A percentile compares a stretch with the other conserved stretches of the same genome.
Evolutionary conservation across 2,888 invertebrate genomes (phyloP).

Genomic region (Aricia artaxerxes): DNA sequence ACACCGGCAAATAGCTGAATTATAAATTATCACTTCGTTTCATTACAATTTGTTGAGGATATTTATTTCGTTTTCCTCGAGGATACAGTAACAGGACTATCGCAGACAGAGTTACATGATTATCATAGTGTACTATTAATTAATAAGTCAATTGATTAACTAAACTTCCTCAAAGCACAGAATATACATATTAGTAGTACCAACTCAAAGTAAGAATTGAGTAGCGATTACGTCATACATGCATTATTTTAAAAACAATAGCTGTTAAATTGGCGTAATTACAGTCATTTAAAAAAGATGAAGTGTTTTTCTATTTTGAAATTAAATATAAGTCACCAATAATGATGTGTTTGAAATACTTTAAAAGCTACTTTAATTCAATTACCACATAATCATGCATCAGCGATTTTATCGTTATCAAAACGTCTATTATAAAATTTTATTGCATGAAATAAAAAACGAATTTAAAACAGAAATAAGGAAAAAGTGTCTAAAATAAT

Average conservation of each 20-base stretch:
- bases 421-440: not conserved
- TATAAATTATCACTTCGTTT: slow-evolving; percentile 11
- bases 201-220: not conserved
- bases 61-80: not conserved
- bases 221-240: not conserved
- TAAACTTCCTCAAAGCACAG: not conserved
- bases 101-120: not conserved
- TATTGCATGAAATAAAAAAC: not conserved
- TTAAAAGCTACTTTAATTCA: slow-evolving; percentile 3
- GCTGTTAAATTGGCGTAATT: not conserved
- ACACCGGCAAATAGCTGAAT: slow-evolving; percentile 29
- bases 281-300: not conserved
- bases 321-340: not conserved
- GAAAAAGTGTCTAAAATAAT: not conserved
- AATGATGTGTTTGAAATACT: not conserved
- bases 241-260: not conserved
- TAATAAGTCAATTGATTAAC: not conserved
- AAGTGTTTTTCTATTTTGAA: not conserved
- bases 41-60: slow-evolving; percentile 8
- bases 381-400: slow-evolving; percentile 11
- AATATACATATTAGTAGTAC: too few species aligned
- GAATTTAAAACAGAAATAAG: not conserved
- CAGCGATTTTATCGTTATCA: not conserved
- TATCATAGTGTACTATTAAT: not conserved
- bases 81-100: not conserved